Conservation (phyloP, 1,140 invertebrate species). For the Rhopalosiphum maidis region DNA sequence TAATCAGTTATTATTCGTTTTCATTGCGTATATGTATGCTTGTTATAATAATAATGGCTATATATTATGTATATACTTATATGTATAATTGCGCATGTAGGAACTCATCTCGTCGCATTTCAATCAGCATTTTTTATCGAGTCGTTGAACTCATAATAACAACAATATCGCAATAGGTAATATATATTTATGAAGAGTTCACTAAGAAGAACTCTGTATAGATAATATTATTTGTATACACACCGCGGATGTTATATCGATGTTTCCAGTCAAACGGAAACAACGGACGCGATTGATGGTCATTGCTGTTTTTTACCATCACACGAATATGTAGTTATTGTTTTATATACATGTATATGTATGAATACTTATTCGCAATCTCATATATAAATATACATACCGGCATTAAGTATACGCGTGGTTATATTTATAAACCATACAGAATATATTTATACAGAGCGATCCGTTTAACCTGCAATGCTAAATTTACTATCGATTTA, state of each 20-base stretch:
- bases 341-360: neutral
- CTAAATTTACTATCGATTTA: too few relatives aligned
- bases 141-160: neutral
- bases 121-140: neutral
- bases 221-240: neutral
- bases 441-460: too few relatives aligned
- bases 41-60: neutral
- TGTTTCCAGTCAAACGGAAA: neutral
- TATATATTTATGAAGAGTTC: neutral
- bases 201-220: neutral
- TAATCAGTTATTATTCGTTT: neutral
- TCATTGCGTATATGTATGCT: neutral
- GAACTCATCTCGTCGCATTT: neutral
- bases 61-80: too few relatives aligned
- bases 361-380: too few relatives aligned
- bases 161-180: neutral
- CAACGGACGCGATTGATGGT: neutral
- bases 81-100: neutral
- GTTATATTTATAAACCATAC: too few relatives aligned
- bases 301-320: conserved; percentile 6
- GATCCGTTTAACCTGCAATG: too few relatives aligned
- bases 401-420: neutral
- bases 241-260: neutral
- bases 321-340: neutral
- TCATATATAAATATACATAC: neutral